These are phyloP conservation scores for Laspeyria flexula DNA, from an alignment of 2,888 invertebrate genomes.

Conservation along the genomic window DNA sequence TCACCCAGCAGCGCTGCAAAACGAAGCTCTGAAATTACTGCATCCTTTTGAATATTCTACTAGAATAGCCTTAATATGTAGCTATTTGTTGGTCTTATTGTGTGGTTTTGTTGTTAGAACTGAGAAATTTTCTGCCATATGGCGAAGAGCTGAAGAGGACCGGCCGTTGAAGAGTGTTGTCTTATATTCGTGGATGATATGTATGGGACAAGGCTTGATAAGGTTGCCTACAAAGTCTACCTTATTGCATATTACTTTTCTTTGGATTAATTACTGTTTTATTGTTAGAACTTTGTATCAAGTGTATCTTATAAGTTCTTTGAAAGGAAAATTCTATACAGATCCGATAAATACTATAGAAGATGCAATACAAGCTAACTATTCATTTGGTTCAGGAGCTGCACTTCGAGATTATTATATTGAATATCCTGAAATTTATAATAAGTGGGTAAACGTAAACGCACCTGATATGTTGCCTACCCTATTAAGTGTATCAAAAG, in stretches of 20 bases:
- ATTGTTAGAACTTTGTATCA: constrained; percentile 73
- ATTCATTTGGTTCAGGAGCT: constrained; percentile 65
- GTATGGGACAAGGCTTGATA: constrained; percentile 64
- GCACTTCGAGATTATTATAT: constrained; percentile 68
- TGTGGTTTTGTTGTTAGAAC: constrained; percentile 54
- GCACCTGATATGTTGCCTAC: constrained; percentile 50
- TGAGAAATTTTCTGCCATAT: constrained; percentile 41
- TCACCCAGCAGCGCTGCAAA: constrained; percentile 56
- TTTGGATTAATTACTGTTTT: constrained; percentile 73
- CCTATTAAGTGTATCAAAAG: constrained; percentile 55
- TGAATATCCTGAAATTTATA: constrained; percentile 57
- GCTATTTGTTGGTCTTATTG: constrained; percentile 56
- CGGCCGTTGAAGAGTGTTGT: constrained; percentile 48
- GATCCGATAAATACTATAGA: constrained; percentile 59
- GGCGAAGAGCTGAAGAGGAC: constrained; percentile 23
- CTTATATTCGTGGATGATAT: constrained; percentile 68
- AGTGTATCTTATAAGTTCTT: constrained; percentile 65
- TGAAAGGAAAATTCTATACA: constrained; percentile 64
- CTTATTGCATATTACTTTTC: constrained; percentile 53
- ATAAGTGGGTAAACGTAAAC: constrained; percentile 60
- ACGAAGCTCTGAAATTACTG: constrained; percentile 66
- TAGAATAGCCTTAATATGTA: constrained; percentile 54
- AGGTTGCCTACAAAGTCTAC: constrained; percentile 59
- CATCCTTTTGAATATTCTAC: constrained; percentile 59
- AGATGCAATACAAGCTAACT: constrained; percentile 60